These are phyloP conservation scores for Gopherus flavomarginatus DNA, from an alignment of 2,113 vertebrate species.

Conservation along the genomic window DNA sequence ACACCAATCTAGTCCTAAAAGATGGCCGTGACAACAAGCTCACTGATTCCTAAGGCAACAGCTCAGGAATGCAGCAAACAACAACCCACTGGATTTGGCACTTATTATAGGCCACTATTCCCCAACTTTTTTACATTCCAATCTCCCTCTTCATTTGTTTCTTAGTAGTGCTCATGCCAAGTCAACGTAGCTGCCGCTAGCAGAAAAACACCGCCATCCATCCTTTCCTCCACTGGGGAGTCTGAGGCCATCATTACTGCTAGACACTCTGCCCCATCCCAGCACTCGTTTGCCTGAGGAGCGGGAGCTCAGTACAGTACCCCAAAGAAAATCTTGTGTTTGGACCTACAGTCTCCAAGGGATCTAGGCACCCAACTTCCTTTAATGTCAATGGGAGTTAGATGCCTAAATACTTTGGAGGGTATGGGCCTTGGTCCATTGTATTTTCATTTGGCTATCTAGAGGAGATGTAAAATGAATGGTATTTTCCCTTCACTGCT, in stretches of 20 bases:
- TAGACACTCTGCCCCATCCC: not conserved
- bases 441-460: not conserved
- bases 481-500: constrained; percentile 4
- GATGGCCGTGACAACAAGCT: not conserved
- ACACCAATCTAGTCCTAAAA: not conserved
- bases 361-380: too few relatives aligned
- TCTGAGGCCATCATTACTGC: not conserved
- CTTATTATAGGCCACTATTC: not conserved
- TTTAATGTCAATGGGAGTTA: too few relatives aligned
- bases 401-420: not conserved
- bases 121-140: not conserved
- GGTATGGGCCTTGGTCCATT: constrained; percentile 8
- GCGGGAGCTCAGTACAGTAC: not conserved
- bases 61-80: not conserved
- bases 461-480: constrained; percentile 29
- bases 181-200: not conserved
- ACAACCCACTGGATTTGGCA: not conserved
- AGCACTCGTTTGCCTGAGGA: not conserved
- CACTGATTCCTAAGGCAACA: not conserved
- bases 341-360: too few relatives aligned
- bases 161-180: not conserved
- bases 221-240: not conserved
- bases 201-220: not conserved
- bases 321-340: too few relatives aligned
- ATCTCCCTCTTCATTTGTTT: not conserved